Conservation (phyloP, 2,888 invertebrate genomes). For the Teleogryllus oceanicus region DNA sequence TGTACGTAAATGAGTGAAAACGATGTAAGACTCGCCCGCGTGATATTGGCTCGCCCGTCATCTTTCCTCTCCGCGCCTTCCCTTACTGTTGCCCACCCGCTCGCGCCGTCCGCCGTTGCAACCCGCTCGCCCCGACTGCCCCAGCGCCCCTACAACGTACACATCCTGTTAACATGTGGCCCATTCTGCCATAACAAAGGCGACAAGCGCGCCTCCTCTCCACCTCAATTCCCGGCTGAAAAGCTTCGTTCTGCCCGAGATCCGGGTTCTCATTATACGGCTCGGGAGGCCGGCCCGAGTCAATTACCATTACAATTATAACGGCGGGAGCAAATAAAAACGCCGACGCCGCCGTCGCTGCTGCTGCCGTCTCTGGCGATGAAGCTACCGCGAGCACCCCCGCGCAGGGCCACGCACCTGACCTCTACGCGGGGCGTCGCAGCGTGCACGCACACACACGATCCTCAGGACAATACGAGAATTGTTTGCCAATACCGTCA, state of each 20-base stretch:
- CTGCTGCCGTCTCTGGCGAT: background rate
- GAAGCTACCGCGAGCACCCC: no score
- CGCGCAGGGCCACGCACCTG: no score
- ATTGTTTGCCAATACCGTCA: no score
- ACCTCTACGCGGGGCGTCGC: no score
- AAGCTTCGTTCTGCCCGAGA: slow-evolving; percentile 18
- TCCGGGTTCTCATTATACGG: slow-evolving; percentile 7
- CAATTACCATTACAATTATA: background rate
- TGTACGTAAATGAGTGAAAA: no score
- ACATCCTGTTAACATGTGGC: slow-evolving; percentile 18
- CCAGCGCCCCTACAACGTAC: background rate
- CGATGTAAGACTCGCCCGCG: background rate
- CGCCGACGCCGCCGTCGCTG: background rate
- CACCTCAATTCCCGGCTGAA: background rate
- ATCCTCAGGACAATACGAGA: no score
- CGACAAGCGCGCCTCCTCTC: background rate
- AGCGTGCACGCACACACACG: no score
- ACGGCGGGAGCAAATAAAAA: background rate
- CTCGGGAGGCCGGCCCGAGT: background rate
- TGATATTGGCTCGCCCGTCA: background rate
- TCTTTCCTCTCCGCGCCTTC: background rate
- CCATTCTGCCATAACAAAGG: slow-evolving; percentile 1
- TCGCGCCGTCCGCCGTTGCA: background rate
- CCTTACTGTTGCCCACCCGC: no score
- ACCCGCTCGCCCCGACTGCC: background rate